Evolutionary conservation across 2,888 invertebrate genomes (phyloP), one percentile per base, ranked within the genome.

Genomic region (Synergus japonicus): DNA sequence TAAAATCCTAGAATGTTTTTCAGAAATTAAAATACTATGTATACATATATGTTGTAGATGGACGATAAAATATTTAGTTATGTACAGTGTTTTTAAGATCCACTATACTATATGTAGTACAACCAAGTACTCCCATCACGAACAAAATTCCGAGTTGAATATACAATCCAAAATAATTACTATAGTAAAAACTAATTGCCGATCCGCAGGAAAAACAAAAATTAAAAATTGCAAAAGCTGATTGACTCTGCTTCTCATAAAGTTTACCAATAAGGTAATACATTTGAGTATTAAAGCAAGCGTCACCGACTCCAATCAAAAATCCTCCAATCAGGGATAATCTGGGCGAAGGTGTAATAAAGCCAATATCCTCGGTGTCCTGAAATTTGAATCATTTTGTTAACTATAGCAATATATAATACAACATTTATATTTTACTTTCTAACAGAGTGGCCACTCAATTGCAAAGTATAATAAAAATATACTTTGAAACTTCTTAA

Each of bases 141-240:
- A 95, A 93, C 12, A 98, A 93, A 60, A 97, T 95, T 0, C 93
- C 93, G 78, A 98, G 92, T 89, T 98, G 97, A 15, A 94, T 93
- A 58, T 96, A 94, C 0, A 98, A 93, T 0, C 95, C 94, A 2
- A 97, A 92, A 78, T 94, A 93, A 12, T 95, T 95, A 37, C 97
- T 96, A 92, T 97, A 98, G 92, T 96, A 95, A 93, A 98, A 98
- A 83, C 96, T 96, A 3, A 95, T 93, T 0, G 98, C 97, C 7
- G 97, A 97, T 0, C 97, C 97, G 69, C 97, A 93, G 0, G 97
- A 97, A 95, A 97, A 93, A 82, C 93, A 93, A 91, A 99, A 99
- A 93, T 99, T 99, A 93, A 98, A 99, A 3, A 99, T 93, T 0
- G 99, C 98, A 93, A 99, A 99, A 0, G 99, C 99, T 13, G 98